A percentile compares a stretch with the other conserved stretches of the same genome.
Conservation (phyloP, 1,140 invertebrate genomes). For the Lepidurus couesii region DNA sequence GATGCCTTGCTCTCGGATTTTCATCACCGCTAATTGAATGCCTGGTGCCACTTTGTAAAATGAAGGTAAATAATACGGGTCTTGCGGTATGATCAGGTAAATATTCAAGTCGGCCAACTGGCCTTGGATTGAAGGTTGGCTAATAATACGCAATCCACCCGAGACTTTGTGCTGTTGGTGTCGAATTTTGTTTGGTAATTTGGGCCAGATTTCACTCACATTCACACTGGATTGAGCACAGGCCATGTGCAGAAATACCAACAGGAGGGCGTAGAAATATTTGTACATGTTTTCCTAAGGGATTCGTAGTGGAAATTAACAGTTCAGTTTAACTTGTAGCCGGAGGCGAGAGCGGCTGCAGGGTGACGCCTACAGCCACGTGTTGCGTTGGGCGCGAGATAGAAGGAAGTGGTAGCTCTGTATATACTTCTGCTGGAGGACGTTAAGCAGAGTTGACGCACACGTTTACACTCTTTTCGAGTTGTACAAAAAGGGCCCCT, state of each 20-base stretch:
- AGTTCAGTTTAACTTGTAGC: neutral
- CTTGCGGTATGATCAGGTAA: slow-evolving; percentile 34
- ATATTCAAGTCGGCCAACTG: neutral
- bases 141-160: neutral
- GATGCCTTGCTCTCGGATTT: slow-evolving; percentile 34
- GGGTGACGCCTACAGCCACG: neutral
- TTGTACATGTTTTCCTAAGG: too few species aligned
- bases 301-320: too few species aligned
- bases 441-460: neutral
- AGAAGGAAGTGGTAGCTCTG: neutral
- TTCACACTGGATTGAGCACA: slow-evolving; percentile 3
- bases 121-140: neutral
- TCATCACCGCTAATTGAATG: slow-evolving; percentile 37
- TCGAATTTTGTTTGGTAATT: slow-evolving; percentile 1
- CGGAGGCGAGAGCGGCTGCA: neutral
- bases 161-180: neutral
- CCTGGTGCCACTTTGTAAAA: slow-evolving; percentile 36
- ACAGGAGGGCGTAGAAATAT: neutral
- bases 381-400: neutral
- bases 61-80: slow-evolving; percentile 38
- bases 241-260: neutral
- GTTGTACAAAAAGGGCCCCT: neutral
- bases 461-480: neutral
- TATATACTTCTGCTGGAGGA: neutral
- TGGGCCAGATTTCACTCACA: neutral